Base-by-base conservation (phyloP, 2,797 vertebrate genomes). In the Hylomyscus alleni region DNA sequence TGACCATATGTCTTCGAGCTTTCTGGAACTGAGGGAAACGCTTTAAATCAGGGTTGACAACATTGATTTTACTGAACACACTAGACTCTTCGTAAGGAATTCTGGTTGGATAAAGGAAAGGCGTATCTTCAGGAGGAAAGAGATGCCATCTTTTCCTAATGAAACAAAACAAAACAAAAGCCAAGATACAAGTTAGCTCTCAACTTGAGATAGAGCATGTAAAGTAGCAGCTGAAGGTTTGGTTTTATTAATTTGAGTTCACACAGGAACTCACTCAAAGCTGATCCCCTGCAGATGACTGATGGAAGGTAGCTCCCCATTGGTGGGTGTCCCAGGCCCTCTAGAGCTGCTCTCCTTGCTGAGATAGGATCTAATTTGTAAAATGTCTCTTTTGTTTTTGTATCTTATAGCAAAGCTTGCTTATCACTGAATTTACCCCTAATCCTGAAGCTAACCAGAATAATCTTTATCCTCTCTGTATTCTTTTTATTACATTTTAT, bases 11-110 rank as follows among this genome's bases (percentile, higher is more conserved):
- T 24, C 98, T 98, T 77, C 96, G 98, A 97, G 99, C 98, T 75
- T 97, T 98, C 72, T 34, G 97, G 89, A 99, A 99, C 20, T 97
- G 83, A 0, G 99, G 99, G 97, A 99, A 99, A 81, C 58, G 97
- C 95, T 87, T 97, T 92, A 98, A 98, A 98, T 99, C 99, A 34
- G 99, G 99, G 75, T 97, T 98, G 78, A 99, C 97, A 94, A 99
- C 96, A 0, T 98, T 99, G 96, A 99, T 99, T 98, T 98, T 99
- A 98, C 99, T 99, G 99, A 99, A 99, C 95, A 99, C 84, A 0
- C 99, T 99, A 75, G 99, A 99, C 98, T 99, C 99, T 98, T 99
- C 99, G 26, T 99, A 99, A 65, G 99, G 99, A 97, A 99, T 99
- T 98, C 99, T 99, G 81, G 99, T 99, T 31, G 99, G 99, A 98